Evolutionary conservation across 2,113 vertebrate genomes (phyloP).

Genomic region (Paratilapia polleni): DNA sequence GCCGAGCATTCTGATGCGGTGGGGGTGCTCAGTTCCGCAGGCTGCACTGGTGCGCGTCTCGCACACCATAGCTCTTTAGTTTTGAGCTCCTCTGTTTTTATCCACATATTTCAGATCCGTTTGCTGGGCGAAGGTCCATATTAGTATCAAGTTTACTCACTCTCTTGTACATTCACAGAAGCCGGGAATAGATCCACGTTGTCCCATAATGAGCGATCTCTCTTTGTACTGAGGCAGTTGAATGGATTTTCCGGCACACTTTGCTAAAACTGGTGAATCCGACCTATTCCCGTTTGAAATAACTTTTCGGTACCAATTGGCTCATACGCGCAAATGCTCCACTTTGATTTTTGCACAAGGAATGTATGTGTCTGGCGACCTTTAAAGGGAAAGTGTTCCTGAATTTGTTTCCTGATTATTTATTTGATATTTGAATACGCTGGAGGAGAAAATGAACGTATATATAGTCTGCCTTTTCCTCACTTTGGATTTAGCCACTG

Average conservation of each 20-base stretch:
- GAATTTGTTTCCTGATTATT: slow-evolving; percentile 1
- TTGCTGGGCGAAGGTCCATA: slow-evolving; percentile 16
- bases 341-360: slow-evolving; percentile 4
- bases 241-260: slow-evolving; percentile 63
- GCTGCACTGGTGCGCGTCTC: slow-evolving; percentile 39
- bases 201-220: slow-evolving; percentile 38
- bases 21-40: slow-evolving; percentile 58
- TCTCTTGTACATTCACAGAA: slow-evolving; percentile 2
- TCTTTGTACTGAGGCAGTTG: slow-evolving; percentile 14
- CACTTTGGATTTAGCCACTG: slow-evolving; percentile 87
- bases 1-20: slow-evolving; percentile 58
- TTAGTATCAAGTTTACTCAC: slow-evolving; percentile 28
- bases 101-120: neutral
- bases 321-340: slow-evolving; percentile 19
- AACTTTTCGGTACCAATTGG: neutral
- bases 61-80: slow-evolving; percentile 1
- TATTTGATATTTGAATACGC: neutral
- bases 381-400: neutral
- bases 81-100: neutral
- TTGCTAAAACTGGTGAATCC: slow-evolving; percentile 5
- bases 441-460: slow-evolving; percentile 87
- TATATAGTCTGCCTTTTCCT: slow-evolving; percentile 88
- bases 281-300: neutral
- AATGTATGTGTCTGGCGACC: slow-evolving; percentile 17
- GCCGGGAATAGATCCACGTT: slow-evolving; percentile 6